phyloP scores from a whole-genome alignment of 2,888 invertebrate genomes.

The Rhamphomyia laevipes region DNA sequence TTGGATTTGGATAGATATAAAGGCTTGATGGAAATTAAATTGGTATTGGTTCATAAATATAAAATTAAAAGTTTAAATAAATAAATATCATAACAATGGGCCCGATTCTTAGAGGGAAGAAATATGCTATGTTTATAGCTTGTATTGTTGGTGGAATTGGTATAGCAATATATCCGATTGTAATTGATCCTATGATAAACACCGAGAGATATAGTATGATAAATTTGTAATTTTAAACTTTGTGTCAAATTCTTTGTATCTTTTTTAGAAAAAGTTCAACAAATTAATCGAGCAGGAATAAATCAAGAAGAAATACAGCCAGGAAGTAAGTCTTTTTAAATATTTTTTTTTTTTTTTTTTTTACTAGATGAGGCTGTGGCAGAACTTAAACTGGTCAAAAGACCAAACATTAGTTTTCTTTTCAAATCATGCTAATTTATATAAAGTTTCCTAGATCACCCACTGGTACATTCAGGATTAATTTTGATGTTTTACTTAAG shows the following conservation, averaged over 20 bases:
- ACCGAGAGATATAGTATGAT: slow-evolving; percentile 41
- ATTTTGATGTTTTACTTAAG: not conserved
- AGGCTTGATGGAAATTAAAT: too few species aligned
- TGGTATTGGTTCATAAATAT: too few species aligned
- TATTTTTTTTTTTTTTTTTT: too few species aligned
- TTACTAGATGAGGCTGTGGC: too few species aligned
- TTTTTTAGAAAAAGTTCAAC: slow-evolving; percentile 38
- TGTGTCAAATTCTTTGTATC: slow-evolving; percentile 2
- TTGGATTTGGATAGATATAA: too few species aligned
- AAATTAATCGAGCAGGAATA: slow-evolving; percentile 37
- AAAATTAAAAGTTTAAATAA: too few species aligned
- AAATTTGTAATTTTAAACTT: not conserved
- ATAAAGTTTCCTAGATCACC: too few species aligned
- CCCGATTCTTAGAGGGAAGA: slow-evolving; percentile 41
- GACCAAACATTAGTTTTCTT: too few species aligned
- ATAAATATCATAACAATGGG: too few species aligned
- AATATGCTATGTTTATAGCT: slow-evolving; percentile 44
- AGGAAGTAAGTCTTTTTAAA: slow-evolving; percentile 38
- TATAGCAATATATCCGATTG: slow-evolving; percentile 45
- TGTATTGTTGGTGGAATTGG: slow-evolving; percentile 43
- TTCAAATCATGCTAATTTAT: too few species aligned
- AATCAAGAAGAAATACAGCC: slow-evolving; percentile 45
- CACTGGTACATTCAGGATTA: not conserved
- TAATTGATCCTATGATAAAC: slow-evolving; percentile 49
- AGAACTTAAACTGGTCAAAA: too few species aligned